Base-by-base conservation (phyloP, 2,113 vertebrate species). In the Halichoerus grypus region DNA sequence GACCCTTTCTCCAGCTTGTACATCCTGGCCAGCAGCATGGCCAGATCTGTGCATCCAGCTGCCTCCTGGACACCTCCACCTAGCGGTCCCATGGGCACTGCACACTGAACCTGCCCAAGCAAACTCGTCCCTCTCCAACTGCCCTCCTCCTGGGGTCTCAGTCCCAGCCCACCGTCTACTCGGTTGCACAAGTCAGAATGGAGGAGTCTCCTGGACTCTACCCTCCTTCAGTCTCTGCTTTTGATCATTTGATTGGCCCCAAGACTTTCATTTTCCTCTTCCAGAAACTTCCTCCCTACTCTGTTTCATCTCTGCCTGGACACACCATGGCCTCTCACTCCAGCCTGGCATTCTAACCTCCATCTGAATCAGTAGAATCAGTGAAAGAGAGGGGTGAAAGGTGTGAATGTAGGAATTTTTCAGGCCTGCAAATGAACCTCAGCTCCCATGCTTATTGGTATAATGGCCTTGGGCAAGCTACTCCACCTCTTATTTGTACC, bases 101-200 rank as follows among this genome's bases (percentile, higher is more conserved):
- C 71, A 19, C 7, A 36, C 36, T 61, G 31, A 11, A 3, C 65
- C 33, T 49, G 12, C 31, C 33, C 59, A 49, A 31, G 6, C n/a
- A 71, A 74, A 74, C 16, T 8, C 19, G 1, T 42, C 51, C 24
- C 28, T 76, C 51, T 31, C 31, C 3, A 8, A 3, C n/a, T 21
- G 36, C 31, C 53, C n/a, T 72, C 36, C 46, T 72, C 36, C 33
- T 69, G 49, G 18, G 2, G 11, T 28, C 74, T 63, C 24, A 59
- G 0, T 7, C 14, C 16, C 69, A 46, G 71, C 11, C 0, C 14
- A 8, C 0, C 19, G 65, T 36, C 7, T 28, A 31, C n/a, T 33
- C 84, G 0, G 9, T 1, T 36, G 26, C n/a, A 26, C 0, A 28
- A 71, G 63, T 51, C 59, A 46, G 71, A 88, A 24, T 24, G 42